Evolutionary conservation across 2,888 invertebrate species (phyloP).

Genomic region (Bembecia ichneumoniformis): DNA sequence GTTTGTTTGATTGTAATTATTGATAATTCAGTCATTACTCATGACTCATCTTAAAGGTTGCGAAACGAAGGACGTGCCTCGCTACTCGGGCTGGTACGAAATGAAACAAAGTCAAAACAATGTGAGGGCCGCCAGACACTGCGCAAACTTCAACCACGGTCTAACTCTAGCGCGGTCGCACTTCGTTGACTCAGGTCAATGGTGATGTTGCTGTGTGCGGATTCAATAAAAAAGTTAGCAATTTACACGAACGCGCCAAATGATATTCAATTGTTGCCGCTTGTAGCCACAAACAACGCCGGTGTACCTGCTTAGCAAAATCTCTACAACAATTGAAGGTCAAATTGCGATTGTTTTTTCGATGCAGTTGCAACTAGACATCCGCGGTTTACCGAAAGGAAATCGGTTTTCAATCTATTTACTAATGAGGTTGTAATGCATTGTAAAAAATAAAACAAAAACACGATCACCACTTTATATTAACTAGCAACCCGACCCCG

Average conservation of each 20-base stretch:
- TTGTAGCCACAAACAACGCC: conserved; percentile 7
- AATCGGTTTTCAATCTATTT: conserved; percentile 37
- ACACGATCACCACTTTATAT: conserved; percentile 27
- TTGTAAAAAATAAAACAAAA: conserved; percentile 50
- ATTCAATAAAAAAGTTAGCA: conserved; percentile 13
- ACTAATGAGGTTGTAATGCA: conserved; percentile 45
- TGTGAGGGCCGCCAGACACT: conserved; percentile 11
- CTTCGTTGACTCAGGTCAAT: conserved; percentile 17
- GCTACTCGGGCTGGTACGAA: conserved; percentile 16
- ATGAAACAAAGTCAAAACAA: conserved; percentile 10
- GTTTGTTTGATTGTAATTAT: too few species aligned
- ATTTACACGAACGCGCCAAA: conserved; percentile 14
- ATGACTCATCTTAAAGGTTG: conserved; percentile 68
- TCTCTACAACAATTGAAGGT: conserved; percentile 44
- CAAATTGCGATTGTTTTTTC: conserved; percentile 35
- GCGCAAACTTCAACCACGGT: conserved; percentile 1
- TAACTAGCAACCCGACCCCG: conserved; percentile 32
- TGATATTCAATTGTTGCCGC: conserved; percentile 26
- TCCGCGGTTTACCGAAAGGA: conserved; percentile 32
- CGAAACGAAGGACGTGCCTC: conserved; percentile 45
- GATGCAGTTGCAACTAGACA: conserved; percentile 36
- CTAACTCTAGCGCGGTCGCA: conserved; percentile 14
- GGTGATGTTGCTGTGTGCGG: conserved; percentile 11
- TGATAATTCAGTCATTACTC: conserved; percentile 40
- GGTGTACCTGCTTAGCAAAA: conserved; percentile 17